Conservation (phyloP, 2,113 vertebrate genomes). For the Calyptomena viridis region DNA sequence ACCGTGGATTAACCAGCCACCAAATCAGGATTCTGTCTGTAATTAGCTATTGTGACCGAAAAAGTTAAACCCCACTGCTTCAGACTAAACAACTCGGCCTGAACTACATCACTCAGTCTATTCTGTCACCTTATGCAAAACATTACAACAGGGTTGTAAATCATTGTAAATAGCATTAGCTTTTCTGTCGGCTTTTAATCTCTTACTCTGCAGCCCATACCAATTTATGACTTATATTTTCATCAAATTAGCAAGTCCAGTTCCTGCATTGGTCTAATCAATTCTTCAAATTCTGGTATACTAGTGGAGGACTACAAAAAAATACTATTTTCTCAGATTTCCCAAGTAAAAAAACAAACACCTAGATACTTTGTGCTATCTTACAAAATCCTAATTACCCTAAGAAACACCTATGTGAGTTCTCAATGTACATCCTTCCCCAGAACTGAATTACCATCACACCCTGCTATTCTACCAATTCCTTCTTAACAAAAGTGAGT, state of each 20-base stretch:
- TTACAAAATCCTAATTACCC: not conserved
- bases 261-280: not conserved
- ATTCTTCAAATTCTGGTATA: not conserved
- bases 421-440: not conserved
- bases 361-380: not conserved
- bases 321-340: not conserved
- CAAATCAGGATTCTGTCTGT: not conserved
- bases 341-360: not conserved
- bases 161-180: not conserved
- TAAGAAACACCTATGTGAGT: not conserved
- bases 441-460: not conserved
- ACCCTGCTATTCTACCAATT: not conserved
- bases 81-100: not conserved
- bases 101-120: not conserved
- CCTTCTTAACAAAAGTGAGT: not conserved
- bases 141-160: not conserved
- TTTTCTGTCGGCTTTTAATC: not conserved
- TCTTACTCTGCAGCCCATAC: not conserved
- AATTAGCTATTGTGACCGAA: not conserved
- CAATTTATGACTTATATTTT: not conserved
- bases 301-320: not conserved
- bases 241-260: not conserved
- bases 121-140: not conserved
- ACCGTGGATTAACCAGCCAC: not conserved
- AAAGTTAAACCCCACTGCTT: not conserved